Percentiles rank a stretch among this genome's conserved stretches.
phyloP scores from a whole-genome alignment of 2,797 vertebrate species.

The Darevskia mixta region DNA sequence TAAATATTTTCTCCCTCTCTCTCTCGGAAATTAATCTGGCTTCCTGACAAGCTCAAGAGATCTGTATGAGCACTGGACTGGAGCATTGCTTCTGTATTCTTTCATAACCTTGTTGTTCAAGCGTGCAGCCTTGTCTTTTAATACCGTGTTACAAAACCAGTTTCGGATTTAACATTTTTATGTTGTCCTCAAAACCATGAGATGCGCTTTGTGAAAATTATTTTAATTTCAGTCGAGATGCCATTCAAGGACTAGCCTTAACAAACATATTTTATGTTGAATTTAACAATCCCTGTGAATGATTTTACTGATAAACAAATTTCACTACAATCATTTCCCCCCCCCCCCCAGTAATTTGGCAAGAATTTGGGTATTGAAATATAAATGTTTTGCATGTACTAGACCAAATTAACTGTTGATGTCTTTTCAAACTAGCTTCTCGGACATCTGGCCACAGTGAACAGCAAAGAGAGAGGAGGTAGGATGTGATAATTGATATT shows the following conservation, averaged over 20 bases:
- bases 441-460: slow-evolving; percentile 84
- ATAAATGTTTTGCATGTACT: not conserved
- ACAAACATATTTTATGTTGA: slow-evolving; percentile 31
- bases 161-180: slow-evolving; percentile 28
- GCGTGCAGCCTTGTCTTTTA: slow-evolving; percentile 22
- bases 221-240: slow-evolving; percentile 5
- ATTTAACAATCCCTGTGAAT: slow-evolving; percentile 32
- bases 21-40: not conserved
- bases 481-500: slow-evolving; percentile 51
- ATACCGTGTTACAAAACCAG: not conserved
- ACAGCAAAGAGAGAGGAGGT: slow-evolving; percentile 89
- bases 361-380: slow-evolving; percentile 29
- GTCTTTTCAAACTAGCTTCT: slow-evolving; percentile 76
- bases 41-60: not conserved
- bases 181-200: slow-evolving; percentile 37
- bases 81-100: not conserved
- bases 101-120: slow-evolving; percentile 3
- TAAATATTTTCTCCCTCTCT: not conserved
- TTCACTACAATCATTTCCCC: not conserved
- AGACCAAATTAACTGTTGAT: slow-evolving; percentile 45
- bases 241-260: slow-evolving; percentile 14
- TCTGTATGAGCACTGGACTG: not conserved
- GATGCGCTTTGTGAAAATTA: slow-evolving; percentile 34
- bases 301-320: slow-evolving; percentile 43
- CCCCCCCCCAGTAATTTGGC: not conserved